phyloP scores from a whole-genome alignment of 92 coral and sea anemone species.

The Siderastrea radians region DNA sequence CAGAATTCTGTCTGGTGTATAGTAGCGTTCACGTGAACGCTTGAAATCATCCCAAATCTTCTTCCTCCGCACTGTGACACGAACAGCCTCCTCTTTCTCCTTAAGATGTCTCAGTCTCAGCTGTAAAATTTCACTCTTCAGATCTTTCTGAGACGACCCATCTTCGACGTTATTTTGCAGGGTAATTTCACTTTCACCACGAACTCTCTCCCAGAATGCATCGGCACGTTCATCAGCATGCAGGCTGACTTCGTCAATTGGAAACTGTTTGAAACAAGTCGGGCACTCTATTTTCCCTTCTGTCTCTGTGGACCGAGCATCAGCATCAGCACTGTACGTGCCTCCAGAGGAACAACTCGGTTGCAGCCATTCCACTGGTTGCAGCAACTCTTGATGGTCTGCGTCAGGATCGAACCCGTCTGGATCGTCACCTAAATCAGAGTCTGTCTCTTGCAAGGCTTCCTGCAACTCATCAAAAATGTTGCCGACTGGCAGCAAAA shows the following conservation, averaged over 20 bases:
- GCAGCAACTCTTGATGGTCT: conserved; percentile 1
- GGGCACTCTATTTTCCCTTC: conserved; percentile 9
- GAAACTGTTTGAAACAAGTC: neutral
- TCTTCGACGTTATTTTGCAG: neutral
- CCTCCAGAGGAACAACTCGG: neutral
- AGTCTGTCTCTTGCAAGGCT: conserved; percentile 6
- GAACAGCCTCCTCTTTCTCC: conserved; percentile 12
- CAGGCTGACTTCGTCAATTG: conserved; percentile 9
- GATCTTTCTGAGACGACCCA: neutral
- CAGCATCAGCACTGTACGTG: neutral
- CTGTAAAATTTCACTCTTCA: neutral
- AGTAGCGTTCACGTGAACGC: conserved; percentile 36
- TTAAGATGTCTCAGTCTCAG: neutral
- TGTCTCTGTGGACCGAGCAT: neutral
- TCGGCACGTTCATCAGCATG: conserved; percentile 1
- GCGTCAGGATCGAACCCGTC: conserved; percentile 1
- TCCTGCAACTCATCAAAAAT: conserved; percentile 32
- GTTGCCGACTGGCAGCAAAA: conserved; percentile 40
- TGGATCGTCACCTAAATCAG: conserved; percentile 2
- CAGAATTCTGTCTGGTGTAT: conserved; percentile 25
- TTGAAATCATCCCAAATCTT: conserved; percentile 48
- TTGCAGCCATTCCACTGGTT: neutral
- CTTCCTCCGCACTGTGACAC: conserved; percentile 44
- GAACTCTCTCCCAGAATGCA: neutral
- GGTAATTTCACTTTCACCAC: neutral